A percentile compares a stretch with the other conserved stretches of the same genome.
These are phyloP conservation scores for Rynchops niger DNA, from an alignment of 2,113 vertebrate species.

Conservation along the genomic window DNA sequence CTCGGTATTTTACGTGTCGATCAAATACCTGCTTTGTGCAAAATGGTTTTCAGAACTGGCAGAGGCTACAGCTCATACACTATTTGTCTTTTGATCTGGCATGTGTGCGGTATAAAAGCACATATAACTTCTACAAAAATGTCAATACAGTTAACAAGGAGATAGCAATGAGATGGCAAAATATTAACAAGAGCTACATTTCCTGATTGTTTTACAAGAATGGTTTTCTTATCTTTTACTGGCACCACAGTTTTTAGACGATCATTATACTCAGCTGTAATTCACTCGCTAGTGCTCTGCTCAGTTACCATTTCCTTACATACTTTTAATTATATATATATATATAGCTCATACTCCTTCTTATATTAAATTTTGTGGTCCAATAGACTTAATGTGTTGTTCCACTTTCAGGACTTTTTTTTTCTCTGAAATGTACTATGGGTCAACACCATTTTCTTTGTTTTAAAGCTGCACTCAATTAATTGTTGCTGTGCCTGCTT, in stretches of 20 bases:
- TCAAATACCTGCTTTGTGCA: slow-evolving; percentile 25
- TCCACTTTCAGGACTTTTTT: slow-evolving; percentile 66
- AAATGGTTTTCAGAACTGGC: neutral
- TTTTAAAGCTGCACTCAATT: slow-evolving; percentile 62
- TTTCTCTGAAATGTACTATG: slow-evolving; percentile 55
- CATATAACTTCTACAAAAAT: neutral
- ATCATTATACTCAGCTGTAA: slow-evolving; percentile 8
- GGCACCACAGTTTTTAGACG: neutral
- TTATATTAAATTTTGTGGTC: slow-evolving; percentile 72
- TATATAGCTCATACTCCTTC: slow-evolving; percentile 35
- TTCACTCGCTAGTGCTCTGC: neutral
- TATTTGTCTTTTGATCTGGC: neutral
- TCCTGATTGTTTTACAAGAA: slow-evolving; percentile 11
- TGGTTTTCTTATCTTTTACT: slow-evolving; percentile 41
- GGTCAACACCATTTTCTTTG: slow-evolving; percentile 59
- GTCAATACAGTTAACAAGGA: neutral
- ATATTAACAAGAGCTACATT: slow-evolving; percentile 32
- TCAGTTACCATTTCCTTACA: slow-evolving; percentile 25
- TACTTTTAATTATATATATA: slow-evolving; percentile 48
- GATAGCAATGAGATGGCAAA: neutral
- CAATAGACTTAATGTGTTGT: slow-evolving; percentile 70
- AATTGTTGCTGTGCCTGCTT: slow-evolving; percentile 52
- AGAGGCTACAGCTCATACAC: neutral
- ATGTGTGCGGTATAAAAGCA: neutral
- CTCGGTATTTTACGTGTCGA: neutral